phyloP scores from a whole-genome alignment of 1,140 invertebrate species.

The Halyomorpha halys region DNA sequence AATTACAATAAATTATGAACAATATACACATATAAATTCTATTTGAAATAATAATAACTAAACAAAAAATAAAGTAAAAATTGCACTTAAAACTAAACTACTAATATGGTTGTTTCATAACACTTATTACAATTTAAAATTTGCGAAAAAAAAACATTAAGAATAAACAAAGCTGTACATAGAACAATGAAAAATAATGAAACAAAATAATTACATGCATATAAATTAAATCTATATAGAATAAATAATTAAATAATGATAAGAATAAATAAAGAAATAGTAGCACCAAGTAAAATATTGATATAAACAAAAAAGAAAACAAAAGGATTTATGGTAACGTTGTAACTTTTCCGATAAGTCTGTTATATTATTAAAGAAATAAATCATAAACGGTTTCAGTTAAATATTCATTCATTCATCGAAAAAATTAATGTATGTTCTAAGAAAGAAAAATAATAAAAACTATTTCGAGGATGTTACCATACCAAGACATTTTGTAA shows the following conservation, averaged over 20 bases:
- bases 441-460: too few species aligned
- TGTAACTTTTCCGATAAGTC: neutral
- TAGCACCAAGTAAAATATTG: conserved; percentile 17
- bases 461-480: neutral
- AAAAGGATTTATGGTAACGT: conserved; percentile 6
- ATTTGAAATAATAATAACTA: conserved; percentile 14
- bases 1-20: conserved; percentile 16
- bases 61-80: conserved; percentile 12
- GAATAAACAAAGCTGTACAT: neutral
- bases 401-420: neutral
- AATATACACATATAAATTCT: conserved; percentile 1
- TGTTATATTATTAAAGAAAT: neutral
- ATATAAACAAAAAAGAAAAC: neutral
- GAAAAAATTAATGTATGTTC: neutral
- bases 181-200: conserved; percentile 9
- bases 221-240: conserved; percentile 2
- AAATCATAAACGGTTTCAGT: neutral
- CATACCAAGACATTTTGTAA: conserved; percentile 1
- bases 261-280: conserved; percentile 9
- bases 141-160: neutral
- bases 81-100: conserved; percentile 2
- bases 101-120: conserved; percentile 10
- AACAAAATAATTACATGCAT: neutral
- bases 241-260: conserved; percentile 3
- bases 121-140: conserved; percentile 15